Conservation (phyloP, 92 coral and sea anemone species). For the Palythoa grandis region DNA sequence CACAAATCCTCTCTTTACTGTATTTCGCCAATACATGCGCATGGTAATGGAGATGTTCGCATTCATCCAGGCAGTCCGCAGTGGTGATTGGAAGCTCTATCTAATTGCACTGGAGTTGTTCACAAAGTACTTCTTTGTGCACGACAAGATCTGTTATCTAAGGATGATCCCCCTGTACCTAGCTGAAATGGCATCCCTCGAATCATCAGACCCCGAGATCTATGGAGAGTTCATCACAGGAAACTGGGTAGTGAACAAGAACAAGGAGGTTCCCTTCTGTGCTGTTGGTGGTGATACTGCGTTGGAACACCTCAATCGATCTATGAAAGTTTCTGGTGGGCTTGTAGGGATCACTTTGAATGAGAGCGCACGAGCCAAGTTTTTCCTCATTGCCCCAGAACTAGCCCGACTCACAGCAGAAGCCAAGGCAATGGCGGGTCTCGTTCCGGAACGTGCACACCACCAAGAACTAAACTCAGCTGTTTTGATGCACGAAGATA, state of each 20-base stretch:
- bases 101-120: constrained; percentile 44
- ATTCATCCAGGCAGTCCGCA: constrained; percentile 39
- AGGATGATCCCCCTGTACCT: constrained; percentile 64
- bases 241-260: constrained; percentile 70
- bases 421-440: constrained; percentile 23
- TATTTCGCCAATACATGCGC: constrained; percentile 47
- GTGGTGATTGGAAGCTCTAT: constrained; percentile 37
- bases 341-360: constrained; percentile 7
- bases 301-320: constrained; percentile 24
- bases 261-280: constrained; percentile 56
- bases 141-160: constrained; percentile 43
- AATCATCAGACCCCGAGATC: constrained; percentile 55
- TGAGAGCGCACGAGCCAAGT: constrained; percentile 1
- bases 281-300: constrained; percentile 51
- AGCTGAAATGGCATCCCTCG: constrained; percentile 55
- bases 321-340: constrained; percentile 14
- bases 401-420: constrained; percentile 14
- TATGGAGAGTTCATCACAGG: constrained; percentile 52
- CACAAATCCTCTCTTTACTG: constrained; percentile 8
- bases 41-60: constrained; percentile 46
- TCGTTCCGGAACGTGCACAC: constrained; percentile 14
- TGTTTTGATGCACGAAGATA: constrained; percentile 23
- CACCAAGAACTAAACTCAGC: constrained; percentile 40
- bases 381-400: constrained; percentile 8
- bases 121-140: constrained; percentile 61